Evolutionary conservation across 1,140 invertebrate genomes (phyloP).

Genomic region (Ceratosolen fusciceps): DNA sequence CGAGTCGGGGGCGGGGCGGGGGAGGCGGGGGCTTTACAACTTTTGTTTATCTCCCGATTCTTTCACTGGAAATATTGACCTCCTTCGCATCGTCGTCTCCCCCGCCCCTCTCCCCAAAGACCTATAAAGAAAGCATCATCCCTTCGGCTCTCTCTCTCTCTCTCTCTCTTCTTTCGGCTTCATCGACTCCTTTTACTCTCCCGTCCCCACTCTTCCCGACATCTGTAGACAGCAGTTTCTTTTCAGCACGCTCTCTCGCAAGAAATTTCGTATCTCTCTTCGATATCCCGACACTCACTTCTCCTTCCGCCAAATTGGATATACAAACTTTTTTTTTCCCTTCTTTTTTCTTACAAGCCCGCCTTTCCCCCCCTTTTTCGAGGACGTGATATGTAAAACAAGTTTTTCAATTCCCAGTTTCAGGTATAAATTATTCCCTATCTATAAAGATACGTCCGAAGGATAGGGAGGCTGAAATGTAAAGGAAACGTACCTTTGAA

Average conservation of each 20-base stretch:
- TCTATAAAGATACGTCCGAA: not conserved
- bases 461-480: not conserved
- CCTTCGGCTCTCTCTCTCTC: not conserved
- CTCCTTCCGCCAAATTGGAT: slow-evolving; percentile 26
- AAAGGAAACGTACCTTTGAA: not conserved
- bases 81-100: slow-evolving; percentile 26
- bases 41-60: slow-evolving; percentile 56
- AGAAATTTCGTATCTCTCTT: slow-evolving; percentile 21
- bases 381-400: not conserved
- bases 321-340: slow-evolving; percentile 3
- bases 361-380: not conserved
- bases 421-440: slow-evolving; percentile 9
- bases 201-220: not conserved
- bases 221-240: slow-evolving; percentile 4
- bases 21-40: too few species aligned
- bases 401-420: slow-evolving; percentile 31
- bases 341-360: not conserved
- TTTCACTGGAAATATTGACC: slow-evolving; percentile 50
- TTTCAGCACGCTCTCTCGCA: slow-evolving; percentile 18
- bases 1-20: not conserved
- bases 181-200: not conserved
- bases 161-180: slow-evolving; percentile 28
- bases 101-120: not conserved
- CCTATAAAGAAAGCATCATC: not conserved
- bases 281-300: slow-evolving; percentile 1